Base-by-base conservation (phyloP, 2,888 invertebrate genomes). In the Caenorhabditis angaria region DNA sequence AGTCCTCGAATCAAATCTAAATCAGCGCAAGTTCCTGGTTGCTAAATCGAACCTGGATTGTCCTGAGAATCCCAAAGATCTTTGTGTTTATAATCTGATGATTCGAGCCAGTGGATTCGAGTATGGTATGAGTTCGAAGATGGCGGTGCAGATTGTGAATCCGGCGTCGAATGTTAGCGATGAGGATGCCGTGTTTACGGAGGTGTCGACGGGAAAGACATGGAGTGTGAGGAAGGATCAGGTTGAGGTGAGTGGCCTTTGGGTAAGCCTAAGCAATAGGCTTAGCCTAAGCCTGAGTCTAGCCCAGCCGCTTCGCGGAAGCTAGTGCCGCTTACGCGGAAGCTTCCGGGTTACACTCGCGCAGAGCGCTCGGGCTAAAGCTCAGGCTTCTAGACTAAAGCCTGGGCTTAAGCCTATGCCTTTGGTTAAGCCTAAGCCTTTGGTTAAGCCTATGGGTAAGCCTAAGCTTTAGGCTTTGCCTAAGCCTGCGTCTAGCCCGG, bases 111-210 rank as follows among this genome's bases (percentile, higher is more conserved):
- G 62, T 8, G 85, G 87, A 3, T 76, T 78, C 57, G 82, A 86
- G 48, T 86, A 85, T 62, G 86, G 86, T 10, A 50, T 87, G 53
- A 56, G 80, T 0, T 74, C 84, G 0, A 85, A 83, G 56, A 53
- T 86, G 65, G 85, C 81, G 3, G 74, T 86, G 1, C 86, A 86
- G 88, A 91, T 96, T 20, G 89, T 96, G 4, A 95, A 95, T 89
- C 94, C 86, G 0, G 77, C 95, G 0, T 93, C 94, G 69, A 93
- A 94, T 82, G 93, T 93, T 87, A 91, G 93, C 70, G 96, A 96
- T 89, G 91, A 91, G 80, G 92, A 96, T 67, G 90, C 91, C 48
- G 91, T 85, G 22, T 77, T 86, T 55, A 68, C 65, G 0, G 80
- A 80, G 61, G 63, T 70, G 24, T 65, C 60, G 32, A 72, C 71